Percentiles rank a stretch among this genome's conserved stretches.
Conservation (phyloP, 2,113 vertebrate species). For the Hirundichthys speculiger region DNA sequence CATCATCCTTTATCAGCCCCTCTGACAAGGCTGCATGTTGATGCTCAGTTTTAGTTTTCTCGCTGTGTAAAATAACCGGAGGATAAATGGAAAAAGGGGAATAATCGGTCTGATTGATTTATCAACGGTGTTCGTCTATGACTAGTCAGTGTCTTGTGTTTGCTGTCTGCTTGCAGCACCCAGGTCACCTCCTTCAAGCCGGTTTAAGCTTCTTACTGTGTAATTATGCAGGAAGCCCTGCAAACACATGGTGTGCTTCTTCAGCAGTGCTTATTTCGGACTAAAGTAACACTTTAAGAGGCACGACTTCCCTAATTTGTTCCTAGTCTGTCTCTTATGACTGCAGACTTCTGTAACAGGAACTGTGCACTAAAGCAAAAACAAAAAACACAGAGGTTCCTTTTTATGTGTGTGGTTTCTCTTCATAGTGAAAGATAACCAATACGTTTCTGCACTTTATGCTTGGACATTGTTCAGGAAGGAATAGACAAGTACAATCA, state of each 20-base stretch:
- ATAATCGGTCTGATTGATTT: neutral
- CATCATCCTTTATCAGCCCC: neutral
- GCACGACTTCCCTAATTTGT: constrained; percentile 6
- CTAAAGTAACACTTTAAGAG: constrained; percentile 11
- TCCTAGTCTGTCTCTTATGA: constrained; percentile 3
- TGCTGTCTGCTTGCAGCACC: constrained; percentile 17
- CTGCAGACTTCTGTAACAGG: constrained; percentile 40
- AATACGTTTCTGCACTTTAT: neutral
- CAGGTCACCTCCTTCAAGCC: constrained; percentile 19
- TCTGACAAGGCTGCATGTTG: neutral
- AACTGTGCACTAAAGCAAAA: constrained; percentile 31
- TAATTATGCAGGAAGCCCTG: constrained; percentile 6
- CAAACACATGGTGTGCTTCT: constrained; percentile 16
- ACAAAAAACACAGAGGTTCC: constrained; percentile 33
- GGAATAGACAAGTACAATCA: no score
- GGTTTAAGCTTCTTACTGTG: constrained; percentile 60
- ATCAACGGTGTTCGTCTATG: neutral
- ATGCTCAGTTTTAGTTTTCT: neutral
- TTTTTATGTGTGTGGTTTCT: constrained; percentile 12
- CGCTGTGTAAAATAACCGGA: no score
- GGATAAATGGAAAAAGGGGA: neutral
- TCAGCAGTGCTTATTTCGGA: constrained; percentile 6
- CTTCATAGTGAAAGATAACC: neutral
- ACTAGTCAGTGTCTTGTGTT: neutral
- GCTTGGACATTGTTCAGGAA: neutral